Percentiles rank a stretch among this genome's conserved stretches.
These are phyloP conservation scores for Subacronicta megacephala DNA, from an alignment of 2,888 invertebrate species.

Conservation along the genomic window DNA sequence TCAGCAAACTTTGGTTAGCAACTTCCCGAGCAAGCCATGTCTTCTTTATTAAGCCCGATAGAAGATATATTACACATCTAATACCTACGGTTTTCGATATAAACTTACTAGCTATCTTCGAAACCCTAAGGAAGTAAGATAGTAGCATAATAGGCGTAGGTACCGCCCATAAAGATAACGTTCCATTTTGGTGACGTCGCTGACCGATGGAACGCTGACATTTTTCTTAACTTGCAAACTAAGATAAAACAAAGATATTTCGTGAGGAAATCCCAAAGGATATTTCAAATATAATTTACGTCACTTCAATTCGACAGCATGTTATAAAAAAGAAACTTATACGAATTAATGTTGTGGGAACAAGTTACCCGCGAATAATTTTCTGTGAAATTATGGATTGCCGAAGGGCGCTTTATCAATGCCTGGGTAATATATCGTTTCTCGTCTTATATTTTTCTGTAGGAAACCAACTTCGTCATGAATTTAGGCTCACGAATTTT, in stretches of 20 bases:
- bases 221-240: constrained; percentile 51
- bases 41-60: constrained; percentile 55
- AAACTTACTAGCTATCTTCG: constrained; percentile 25
- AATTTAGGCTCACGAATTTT: constrained; percentile 56
- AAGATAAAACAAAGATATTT: constrained; percentile 55
- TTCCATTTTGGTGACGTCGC: constrained; percentile 58
- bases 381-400: constrained; percentile 71
- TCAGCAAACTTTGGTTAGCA: constrained; percentile 63
- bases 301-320: constrained; percentile 43
- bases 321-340: constrained; percentile 55
- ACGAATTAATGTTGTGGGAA: constrained; percentile 65
- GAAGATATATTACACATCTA: constrained; percentile 51
- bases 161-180: constrained; percentile 66
- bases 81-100: constrained; percentile 45
- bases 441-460: constrained; percentile 57
- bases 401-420: constrained; percentile 73
- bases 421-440: constrained; percentile 69
- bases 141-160: constrained; percentile 62
- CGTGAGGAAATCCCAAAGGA: constrained; percentile 34
- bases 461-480: constrained; percentile 66
- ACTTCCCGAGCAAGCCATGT: constrained; percentile 50
- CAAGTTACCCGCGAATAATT: constrained; percentile 66
- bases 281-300: constrained; percentile 46
- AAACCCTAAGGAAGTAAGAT: constrained; percentile 61
- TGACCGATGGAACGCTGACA: constrained; percentile 62